Base-by-base conservation (phyloP, 2,888 invertebrate genomes). In the Muschampia staudingeri region DNA sequence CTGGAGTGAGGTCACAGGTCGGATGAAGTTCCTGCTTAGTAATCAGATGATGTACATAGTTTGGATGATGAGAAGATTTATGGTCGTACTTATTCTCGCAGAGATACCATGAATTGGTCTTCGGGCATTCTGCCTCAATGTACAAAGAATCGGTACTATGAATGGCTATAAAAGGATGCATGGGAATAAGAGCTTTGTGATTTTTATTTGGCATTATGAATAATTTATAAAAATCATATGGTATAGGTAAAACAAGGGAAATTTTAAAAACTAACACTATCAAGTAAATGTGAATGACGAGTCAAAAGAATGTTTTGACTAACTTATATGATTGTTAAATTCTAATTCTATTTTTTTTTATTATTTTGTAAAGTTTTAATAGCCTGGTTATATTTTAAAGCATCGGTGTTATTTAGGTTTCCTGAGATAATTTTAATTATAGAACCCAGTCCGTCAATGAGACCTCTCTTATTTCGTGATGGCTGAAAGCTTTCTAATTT, bases 191-290 rank as follows among this genome's bases (percentile, higher is more conserved):
- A 40, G 37, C 44, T 25, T 71, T 11, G n/a, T 69, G n/a, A 19
- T 75, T 69, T 78, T 70, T 81, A 56, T 78, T 83, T 16, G 81
- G 75, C 9, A 61, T n/a, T 19, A 77, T 76, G 52, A 73, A 75
- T 65, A 84, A 56, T 78, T 71, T 76, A 48, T 84, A 67, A 19
- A 76, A 76, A 42, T 34, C 34, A 5, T 1, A 34, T 34, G 34
- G 1, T 5, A 34, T 34, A 3, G 34, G 34, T 75, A 16, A 61
- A n/a, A 76, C 52, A 16, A 83, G 70, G 4, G 78, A 76, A 16
- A 81, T 37, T 67, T 81, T 81, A 40, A 81, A 71, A 48, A 82
- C 52, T 71, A 82, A n/a, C 52, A 16, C 52, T 73, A 30, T 52
- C 52, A 8, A 73, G 8, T 9, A 73, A 9, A 52, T 73, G 30